Evolutionary conservation across 2,797 vertebrate species (phyloP), one percentile per base, ranked within the genome.

Genomic region (Semotilus atromaculatus): DNA sequence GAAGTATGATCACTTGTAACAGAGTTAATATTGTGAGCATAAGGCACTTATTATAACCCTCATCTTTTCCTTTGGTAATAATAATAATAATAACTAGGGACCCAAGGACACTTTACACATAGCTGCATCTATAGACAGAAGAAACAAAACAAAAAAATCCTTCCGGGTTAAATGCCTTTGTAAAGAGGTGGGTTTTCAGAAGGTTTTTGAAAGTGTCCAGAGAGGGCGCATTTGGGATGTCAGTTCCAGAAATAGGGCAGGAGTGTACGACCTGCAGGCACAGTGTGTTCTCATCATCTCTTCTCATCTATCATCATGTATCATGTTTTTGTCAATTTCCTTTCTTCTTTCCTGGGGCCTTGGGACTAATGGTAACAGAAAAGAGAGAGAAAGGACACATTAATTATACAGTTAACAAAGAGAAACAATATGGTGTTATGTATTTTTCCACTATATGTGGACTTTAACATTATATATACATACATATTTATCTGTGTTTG

Each of bases 331-430:
- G 43, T 83, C 81, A 89, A 74, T 80, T 84, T 84, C 84, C 88
- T 55, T 89, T 89, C 74, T 89, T 83, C 74, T 84, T 87, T 80
- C 60, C 84, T 34, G 55, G 66, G 36, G n/a, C 77, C 64, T 80
- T 89, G 73, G 1, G 29, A 77, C 79, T 84, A 64, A 81, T 74
- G 34, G n/a, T 19, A 58, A 70, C 36, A 86, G 34, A 53, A 80
- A 26, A 76, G 68, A 82, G 40, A 55, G 13, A 67, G 26, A 80
- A n/a, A 60, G 45, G 0, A 66, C 26, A 72, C 4, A 71, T 55
- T 82, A 58, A 80, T 40, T 73, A 19, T 2, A 10, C 9, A 34
- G 16, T 53, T 38, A 67, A 51, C 26, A 81, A 58, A 38, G 40
- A 55, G 23, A 66, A 29, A 34, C n/a, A 85, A 29, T 58, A 23